Base-by-base conservation (phyloP, 2,113 vertebrate genomes). In the Chlorodrepanis virens region DNA sequence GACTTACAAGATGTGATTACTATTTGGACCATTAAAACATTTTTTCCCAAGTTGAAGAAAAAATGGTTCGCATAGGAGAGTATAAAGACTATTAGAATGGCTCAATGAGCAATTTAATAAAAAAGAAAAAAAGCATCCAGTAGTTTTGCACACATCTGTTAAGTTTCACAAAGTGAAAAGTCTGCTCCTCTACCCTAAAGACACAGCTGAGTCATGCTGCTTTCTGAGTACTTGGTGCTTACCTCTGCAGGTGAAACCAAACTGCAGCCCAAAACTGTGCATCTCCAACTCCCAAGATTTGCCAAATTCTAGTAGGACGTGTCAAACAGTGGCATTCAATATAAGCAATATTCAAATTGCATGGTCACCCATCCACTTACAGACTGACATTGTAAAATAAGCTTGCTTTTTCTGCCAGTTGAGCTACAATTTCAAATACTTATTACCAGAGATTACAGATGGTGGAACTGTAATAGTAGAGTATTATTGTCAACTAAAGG, bases 31-130 rank as follows among this genome's bases (percentile, higher is more conserved):
- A 95, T 76, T 96, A 94, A 90, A 85, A 70, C 64, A 95, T 81
- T 91, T 93, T 52, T 64, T 70, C 40, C 54, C 25, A 90, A 74
- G 63, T 20, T 94, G 85, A 96, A 86, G 70, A 92, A 96, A 97
- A 97, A 97, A 87, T 47, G 20, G 19, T 95, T 97, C 92, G 77
- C 88, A 96, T 71, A 96, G 84, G 82, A 97, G 84, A 91, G 59
- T 61, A 80, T 94, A 97, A 84, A 96, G 94, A 96, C 35, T 88
- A 94, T 83, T 60, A 90, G 87, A 97, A 96, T 83, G 50, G 94
- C 76, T 98, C 83, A 93, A 93, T 94, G 59, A 94, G 65, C 75
- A 84, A 83, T 45, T 85, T 54, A 97, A 97, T 94, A 50, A 94
- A 91, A 93, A 95, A 37, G 54, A 40, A 45, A 69, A 35, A 94